Evolutionary conservation across 1,140 invertebrate genomes (phyloP).

Genomic region (Drosophila simulans): DNA sequence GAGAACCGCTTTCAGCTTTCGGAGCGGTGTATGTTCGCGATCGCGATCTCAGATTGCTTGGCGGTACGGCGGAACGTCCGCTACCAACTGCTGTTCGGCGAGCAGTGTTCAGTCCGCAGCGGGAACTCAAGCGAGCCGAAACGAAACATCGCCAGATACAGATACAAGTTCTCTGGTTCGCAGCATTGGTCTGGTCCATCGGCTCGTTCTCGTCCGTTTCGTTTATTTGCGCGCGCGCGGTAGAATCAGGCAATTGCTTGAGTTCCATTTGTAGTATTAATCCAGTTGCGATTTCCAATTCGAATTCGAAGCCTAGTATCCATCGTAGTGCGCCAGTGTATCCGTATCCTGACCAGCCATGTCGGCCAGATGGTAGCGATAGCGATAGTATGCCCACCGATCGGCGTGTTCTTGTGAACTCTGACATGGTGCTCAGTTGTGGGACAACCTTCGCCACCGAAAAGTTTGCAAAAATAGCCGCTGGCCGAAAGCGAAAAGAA

Average conservation of each 20-base stretch:
- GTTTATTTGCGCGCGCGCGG: slow-evolving; percentile 20
- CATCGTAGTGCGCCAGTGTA: not conserved
- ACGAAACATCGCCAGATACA: slow-evolving; percentile 38
- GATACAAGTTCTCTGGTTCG: slow-evolving; percentile 16
- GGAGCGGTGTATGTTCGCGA: too few relatives aligned
- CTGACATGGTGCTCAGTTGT: slow-evolving; percentile 16
- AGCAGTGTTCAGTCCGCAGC: slow-evolving; percentile 37
- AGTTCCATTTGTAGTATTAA: slow-evolving; percentile 1
- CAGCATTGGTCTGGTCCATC: slow-evolving; percentile 27
- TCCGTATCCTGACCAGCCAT: slow-evolving; percentile 5
- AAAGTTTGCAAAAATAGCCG: slow-evolving; percentile 25
- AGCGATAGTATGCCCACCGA: slow-evolving; percentile 14
- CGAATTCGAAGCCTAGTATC: not conserved
- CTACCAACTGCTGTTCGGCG: slow-evolving; percentile 16
- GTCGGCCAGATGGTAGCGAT: not conserved
- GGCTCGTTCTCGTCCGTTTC: slow-evolving; percentile 31
- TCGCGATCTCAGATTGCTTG: not conserved
- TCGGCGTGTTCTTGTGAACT: slow-evolving; percentile 34
- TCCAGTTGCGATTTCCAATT: not conserved
- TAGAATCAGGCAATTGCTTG: slow-evolving; percentile 17
- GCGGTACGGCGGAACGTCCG: not conserved
- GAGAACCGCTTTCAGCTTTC: slow-evolving; percentile 1
- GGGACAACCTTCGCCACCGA: slow-evolving; percentile 43
- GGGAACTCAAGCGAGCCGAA: slow-evolving; percentile 56
- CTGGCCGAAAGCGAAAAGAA: slow-evolving; percentile 36